phyloP scores from a whole-genome alignment of 2,888 invertebrate genomes.

The Campoplex capitator region DNA sequence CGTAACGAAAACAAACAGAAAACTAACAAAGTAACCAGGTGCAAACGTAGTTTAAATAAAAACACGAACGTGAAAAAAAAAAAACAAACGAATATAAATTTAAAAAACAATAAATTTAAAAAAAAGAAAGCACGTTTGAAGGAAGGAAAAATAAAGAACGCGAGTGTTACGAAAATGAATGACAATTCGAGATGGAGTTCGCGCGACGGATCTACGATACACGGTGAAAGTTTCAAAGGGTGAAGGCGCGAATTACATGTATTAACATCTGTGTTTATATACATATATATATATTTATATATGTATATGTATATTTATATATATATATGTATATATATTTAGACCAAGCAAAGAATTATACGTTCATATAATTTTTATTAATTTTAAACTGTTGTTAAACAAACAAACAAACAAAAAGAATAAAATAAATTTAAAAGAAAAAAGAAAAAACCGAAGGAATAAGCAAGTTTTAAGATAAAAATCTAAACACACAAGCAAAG shows the following conservation, averaged over 20 bases:
- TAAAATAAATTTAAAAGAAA: background rate
- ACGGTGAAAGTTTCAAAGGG: slow-evolving; percentile 63
- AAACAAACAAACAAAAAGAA: background rate
- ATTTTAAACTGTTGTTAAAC: slow-evolving; percentile 24
- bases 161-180: slow-evolving; percentile 60
- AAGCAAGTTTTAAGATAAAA: slow-evolving; percentile 64
- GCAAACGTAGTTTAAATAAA: slow-evolving; percentile 8
- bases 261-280: slow-evolving; percentile 12
- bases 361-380: slow-evolving; percentile 44
- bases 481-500: slow-evolving; percentile 64
- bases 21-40: background rate
- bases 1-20: slow-evolving; percentile 10
- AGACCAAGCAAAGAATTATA: slow-evolving; percentile 24
- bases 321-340: slow-evolving; percentile 31
- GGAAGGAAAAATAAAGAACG: slow-evolving; percentile 18
- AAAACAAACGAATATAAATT: background rate
- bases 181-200: slow-evolving; percentile 60
- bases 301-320: slow-evolving; percentile 16
- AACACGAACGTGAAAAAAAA: background rate
- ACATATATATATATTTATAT: slow-evolving; percentile 13
- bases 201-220: slow-evolving; percentile 55
- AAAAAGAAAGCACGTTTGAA: slow-evolving; percentile 7
- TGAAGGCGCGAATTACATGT: slow-evolving; percentile 35
- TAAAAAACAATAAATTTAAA: no score
- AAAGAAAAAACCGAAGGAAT: background rate